phyloP scores from a whole-genome alignment of 2,888 invertebrate genomes.

The Deilephila elpenor region DNA sequence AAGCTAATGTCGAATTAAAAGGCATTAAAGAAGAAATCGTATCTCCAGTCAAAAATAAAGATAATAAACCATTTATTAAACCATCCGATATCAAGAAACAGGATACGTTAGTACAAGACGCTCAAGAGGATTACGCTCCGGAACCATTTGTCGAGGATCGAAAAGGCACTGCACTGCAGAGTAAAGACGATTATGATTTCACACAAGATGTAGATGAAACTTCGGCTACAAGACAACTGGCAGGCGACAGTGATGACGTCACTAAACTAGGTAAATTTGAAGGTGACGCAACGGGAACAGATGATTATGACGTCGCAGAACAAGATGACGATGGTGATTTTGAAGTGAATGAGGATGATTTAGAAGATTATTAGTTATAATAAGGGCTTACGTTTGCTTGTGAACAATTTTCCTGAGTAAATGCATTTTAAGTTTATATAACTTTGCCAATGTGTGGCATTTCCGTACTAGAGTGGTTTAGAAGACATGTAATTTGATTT shows the following conservation, averaged over 20 bases:
- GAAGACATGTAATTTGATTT: no score
- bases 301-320: not conserved
- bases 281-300: not conserved
- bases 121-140: not conserved
- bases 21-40: conserved; percentile 9
- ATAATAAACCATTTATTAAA: no score
- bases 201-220: not conserved
- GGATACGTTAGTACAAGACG: not conserved
- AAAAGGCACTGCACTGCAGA: not conserved
- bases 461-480: no score
- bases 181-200: not conserved
- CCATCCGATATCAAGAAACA: not conserved
- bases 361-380: conserved; percentile 57
- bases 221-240: no score
- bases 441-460: no score
- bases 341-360: conserved; percentile 57
- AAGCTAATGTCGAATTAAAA: not conserved
- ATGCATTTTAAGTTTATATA: no score
- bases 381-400: not conserved
- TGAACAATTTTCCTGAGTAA: no score
- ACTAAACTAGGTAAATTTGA: not conserved
- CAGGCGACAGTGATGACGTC: no score
- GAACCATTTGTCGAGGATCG: not conserved
- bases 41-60: not conserved
- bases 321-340: conserved; percentile 36